Percentiles rank a stretch among this genome's conserved stretches.
These are phyloP conservation scores for Rhincodon typus DNA, from an alignment of 2,797 vertebrate genomes.

Conservation along the genomic window DNA sequence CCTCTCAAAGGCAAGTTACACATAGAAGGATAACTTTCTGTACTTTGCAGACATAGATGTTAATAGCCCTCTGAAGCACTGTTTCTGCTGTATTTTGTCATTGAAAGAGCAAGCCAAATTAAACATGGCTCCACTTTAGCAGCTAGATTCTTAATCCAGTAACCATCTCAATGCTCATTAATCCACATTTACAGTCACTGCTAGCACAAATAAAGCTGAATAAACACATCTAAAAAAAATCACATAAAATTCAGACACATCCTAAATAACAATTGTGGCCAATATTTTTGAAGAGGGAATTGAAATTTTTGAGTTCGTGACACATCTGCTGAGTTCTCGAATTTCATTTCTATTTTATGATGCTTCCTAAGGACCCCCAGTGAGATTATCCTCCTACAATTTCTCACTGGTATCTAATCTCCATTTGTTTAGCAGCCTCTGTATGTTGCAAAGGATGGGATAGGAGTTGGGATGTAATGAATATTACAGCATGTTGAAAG, in stretches of 20 bases:
- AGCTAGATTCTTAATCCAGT: neutral
- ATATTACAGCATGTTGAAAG: neutral
- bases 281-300: neutral
- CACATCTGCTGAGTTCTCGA: neutral
- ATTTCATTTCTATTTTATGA: constrained; percentile 15
- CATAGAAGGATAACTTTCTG: no score
- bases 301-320: neutral
- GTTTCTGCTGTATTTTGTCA: neutral
- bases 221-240: neutral
- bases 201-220: neutral
- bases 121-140: neutral
- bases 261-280: neutral
- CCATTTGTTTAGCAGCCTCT: neutral
- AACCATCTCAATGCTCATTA: neutral
- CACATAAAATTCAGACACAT: neutral
- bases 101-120: neutral
- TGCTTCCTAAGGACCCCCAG: no score
- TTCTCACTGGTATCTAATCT: neutral
- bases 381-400: neutral
- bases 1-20: no score
- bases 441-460: neutral
- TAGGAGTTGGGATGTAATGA: neutral
- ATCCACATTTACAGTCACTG: neutral
- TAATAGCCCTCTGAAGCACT: neutral
- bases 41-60: neutral